Conservation (phyloP, 2,113 vertebrate genomes). For the Mellivora capensis region DNA sequence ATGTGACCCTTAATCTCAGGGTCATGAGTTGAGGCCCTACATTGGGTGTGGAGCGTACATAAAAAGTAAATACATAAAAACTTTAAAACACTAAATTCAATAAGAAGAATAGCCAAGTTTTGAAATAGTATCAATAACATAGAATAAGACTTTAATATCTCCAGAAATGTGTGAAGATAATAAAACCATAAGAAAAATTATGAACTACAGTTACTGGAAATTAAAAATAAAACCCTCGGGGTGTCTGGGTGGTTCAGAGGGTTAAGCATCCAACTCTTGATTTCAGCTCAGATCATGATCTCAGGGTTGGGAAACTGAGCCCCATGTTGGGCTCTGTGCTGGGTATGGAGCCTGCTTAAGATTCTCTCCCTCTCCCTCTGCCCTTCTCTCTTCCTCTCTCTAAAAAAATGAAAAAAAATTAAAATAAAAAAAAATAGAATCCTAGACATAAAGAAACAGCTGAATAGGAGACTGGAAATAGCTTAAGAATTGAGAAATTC, state of each 20-base stretch:
- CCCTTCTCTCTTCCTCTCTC: neutral
- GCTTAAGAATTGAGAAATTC: slow-evolving; percentile 26
- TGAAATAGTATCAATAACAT: neutral
- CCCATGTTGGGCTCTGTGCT: neutral
- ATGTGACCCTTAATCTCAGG: neutral
- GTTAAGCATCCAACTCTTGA: neutral
- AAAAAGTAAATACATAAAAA: neutral
- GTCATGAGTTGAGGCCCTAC: neutral
- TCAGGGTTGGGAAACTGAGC: neutral
- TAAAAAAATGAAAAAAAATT: neutral
- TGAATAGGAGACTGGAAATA: neutral
- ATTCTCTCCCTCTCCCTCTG: neutral
- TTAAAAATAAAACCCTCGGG: neutral
- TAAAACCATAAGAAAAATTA: neutral
- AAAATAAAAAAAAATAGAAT: neutral
- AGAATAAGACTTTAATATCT: neutral
- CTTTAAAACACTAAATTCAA: neutral
- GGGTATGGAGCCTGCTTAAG: neutral
- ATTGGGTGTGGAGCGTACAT: neutral
- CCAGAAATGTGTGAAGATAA: neutral
- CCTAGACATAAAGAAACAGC: neutral
- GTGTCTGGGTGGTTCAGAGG: neutral
- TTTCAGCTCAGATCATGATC: neutral
- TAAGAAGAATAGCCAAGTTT: neutral
- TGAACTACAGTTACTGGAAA: slow-evolving; percentile 2